phyloP scores from a whole-genome alignment of 2,888 invertebrate species.

The Smittia aterrima region DNA sequence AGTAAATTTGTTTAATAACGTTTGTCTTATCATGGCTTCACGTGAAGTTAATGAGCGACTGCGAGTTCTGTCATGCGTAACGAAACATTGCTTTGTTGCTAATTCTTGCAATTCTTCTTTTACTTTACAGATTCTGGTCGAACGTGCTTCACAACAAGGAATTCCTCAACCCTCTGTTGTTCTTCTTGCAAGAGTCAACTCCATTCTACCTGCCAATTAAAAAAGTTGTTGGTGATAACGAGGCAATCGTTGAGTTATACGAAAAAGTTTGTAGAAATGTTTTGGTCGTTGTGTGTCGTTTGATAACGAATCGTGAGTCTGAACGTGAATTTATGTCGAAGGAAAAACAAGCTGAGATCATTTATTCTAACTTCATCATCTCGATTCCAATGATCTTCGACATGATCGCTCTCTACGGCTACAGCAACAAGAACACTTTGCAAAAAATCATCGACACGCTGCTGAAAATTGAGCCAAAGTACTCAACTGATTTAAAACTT shows the following conservation, averaged over 20 bases:
- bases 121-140: slow-evolving; percentile 65
- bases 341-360: slow-evolving; percentile 63
- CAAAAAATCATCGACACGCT: slow-evolving; percentile 64
- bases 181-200: slow-evolving; percentile 72
- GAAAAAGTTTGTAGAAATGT: slow-evolving; percentile 63
- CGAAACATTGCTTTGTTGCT: slow-evolving; percentile 16
- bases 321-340: slow-evolving; percentile 67
- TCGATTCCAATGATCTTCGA: slow-evolving; percentile 82
- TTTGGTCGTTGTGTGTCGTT: slow-evolving; percentile 69
- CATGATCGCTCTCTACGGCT: slow-evolving; percentile 70
- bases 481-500: slow-evolving; percentile 60
- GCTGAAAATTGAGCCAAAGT: slow-evolving; percentile 59
- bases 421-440: slow-evolving; percentile 62
- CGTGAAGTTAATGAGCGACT: too few species aligned
- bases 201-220: slow-evolving; percentile 64
- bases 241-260: slow-evolving; percentile 56
- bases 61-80: too few species aligned
- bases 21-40: too few species aligned
- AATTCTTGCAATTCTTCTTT: slow-evolving; percentile 22
- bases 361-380: slow-evolving; percentile 77
- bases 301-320: slow-evolving; percentile 76
- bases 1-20: background rate
- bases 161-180: slow-evolving; percentile 64
- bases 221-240: slow-evolving; percentile 53
- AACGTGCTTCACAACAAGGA: slow-evolving; percentile 64